Evolutionary conservation across 2,113 vertebrate species (phyloP).

Genomic region (Megaceryle maxima): DNA sequence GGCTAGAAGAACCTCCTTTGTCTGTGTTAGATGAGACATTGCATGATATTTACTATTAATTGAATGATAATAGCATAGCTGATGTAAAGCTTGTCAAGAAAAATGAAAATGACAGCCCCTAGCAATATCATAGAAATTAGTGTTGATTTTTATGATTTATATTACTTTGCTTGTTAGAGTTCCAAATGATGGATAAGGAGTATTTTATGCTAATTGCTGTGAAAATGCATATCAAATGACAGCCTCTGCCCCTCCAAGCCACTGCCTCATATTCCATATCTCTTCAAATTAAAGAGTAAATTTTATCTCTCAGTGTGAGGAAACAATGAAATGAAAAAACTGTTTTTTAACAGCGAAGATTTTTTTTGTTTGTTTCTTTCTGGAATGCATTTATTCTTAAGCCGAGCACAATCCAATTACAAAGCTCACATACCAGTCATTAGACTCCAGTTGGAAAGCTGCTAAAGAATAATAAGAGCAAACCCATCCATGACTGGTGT

Average conservation of each 20-base stretch:
- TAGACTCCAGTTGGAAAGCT: neutral
- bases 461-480: neutral
- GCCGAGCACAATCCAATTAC: neutral
- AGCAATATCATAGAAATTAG: neutral
- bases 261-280: neutral
- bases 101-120: neutral
- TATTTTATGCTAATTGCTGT: neutral
- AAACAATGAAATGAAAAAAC: neutral
- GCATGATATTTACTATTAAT: slow-evolving; percentile 23
- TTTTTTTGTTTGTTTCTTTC: neutral
- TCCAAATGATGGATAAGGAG: neutral
- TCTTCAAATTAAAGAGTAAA: neutral
- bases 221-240: neutral
- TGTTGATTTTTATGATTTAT: slow-evolving; percentile 27
- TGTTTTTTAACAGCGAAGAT: neutral
- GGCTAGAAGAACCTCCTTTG: slow-evolving; percentile 27
- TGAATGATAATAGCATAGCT: slow-evolving; percentile 10
- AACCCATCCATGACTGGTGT: neutral
- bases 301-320: neutral
- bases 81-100: slow-evolving; percentile 11
- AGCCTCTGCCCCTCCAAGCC: neutral
- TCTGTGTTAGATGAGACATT: slow-evolving; percentile 41
- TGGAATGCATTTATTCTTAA: neutral
- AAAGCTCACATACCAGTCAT: neutral
- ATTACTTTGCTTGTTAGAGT: slow-evolving; percentile 6